A percentile compares a stretch with the other conserved stretches of the same genome.
Evolutionary conservation across 1,140 invertebrate genomes (phyloP).

Genomic region (Drosophila aff.): DNA sequence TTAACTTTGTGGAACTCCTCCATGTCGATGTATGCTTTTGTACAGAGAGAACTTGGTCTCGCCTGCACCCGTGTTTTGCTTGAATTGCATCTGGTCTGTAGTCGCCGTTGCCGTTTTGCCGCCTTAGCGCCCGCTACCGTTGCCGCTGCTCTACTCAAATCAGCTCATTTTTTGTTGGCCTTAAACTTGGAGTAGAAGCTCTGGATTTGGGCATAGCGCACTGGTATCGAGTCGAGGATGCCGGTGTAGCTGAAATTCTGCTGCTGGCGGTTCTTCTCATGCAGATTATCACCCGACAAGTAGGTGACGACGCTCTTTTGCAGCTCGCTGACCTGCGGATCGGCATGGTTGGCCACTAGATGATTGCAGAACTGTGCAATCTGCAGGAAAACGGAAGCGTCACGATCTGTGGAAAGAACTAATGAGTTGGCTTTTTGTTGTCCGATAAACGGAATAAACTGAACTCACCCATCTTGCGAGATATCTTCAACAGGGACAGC

Average conservation of each 20-base stretch:
- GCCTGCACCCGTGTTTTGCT: conserved; percentile 67
- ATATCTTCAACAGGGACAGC: conserved; percentile 91
- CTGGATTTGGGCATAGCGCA: conserved; percentile 82
- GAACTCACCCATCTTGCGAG: conserved; percentile 86
- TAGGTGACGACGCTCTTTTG: conserved; percentile 82
- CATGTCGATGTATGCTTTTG: conserved; percentile 77
- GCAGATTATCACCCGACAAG: conserved; percentile 80
- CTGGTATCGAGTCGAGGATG: conserved; percentile 82
- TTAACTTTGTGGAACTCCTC: conserved; percentile 81
- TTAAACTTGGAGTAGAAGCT: conserved; percentile 84
- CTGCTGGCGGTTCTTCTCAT: conserved; percentile 81
- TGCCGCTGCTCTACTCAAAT: conserved; percentile 38
- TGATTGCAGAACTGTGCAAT: conserved; percentile 85
- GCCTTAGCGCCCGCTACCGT: conserved; percentile 58
- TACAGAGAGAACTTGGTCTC: conserved; percentile 75
- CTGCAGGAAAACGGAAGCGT: conserved; percentile 78
- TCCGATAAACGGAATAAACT: background rate
- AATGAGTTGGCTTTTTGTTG: conserved; percentile 13
- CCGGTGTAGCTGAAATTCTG: conserved; percentile 83
- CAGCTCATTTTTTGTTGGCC: conserved; percentile 82
- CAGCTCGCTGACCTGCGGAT: conserved; percentile 77
- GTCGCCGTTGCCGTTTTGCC: conserved; percentile 70
- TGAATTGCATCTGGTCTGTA: conserved; percentile 70
- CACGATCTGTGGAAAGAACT: conserved; percentile 66
- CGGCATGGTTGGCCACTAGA: conserved; percentile 79